A percentile compares a stretch with the other conserved stretches of the same genome.
These are phyloP conservation scores for Drosophila nigricruria DNA, from an alignment of 2,888 invertebrate species.

Conservation along the genomic window DNA sequence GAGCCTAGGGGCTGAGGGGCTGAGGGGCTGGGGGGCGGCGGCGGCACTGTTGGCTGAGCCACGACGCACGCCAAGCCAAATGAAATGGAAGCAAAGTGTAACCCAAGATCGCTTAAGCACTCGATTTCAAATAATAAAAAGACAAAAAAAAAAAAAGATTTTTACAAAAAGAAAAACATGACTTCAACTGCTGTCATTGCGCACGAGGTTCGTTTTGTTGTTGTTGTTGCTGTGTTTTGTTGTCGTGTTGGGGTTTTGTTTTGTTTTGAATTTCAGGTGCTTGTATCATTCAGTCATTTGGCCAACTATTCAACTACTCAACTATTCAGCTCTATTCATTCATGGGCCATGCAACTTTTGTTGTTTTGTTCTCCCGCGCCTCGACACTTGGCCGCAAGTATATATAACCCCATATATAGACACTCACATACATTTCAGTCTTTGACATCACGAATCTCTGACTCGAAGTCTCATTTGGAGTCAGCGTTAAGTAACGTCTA, in stretches of 20 bases:
- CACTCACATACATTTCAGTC: constrained; percentile 27
- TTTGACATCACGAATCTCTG: constrained; percentile 68
- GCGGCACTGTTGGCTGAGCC: constrained; percentile 63
- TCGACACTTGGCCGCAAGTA: constrained; percentile 57
- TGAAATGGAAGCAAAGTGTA: constrained; percentile 70
- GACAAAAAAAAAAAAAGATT: constrained; percentile 10
- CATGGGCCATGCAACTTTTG: constrained; percentile 73
- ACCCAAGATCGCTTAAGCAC: constrained; percentile 60
- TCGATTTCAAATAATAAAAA: constrained; percentile 28
- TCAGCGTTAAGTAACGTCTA: constrained; percentile 80
- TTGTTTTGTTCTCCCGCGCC: constrained; percentile 63
- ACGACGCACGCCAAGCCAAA: constrained; percentile 76
- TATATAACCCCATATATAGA: constrained; percentile 51
- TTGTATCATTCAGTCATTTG: constrained; percentile 74
- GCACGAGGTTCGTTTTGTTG: constrained; percentile 62
- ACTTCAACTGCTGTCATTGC: constrained; percentile 82
- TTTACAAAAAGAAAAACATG: constrained; percentile 55
- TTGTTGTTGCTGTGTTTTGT: constrained; percentile 28
- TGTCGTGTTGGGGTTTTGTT: constrained; percentile 67
- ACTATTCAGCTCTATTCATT: constrained; percentile 72
- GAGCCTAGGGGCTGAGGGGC: neutral
- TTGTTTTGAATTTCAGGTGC: constrained; percentile 81
- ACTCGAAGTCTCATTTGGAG: constrained; percentile 39
- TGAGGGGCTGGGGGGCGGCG: neutral
- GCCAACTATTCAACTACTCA: constrained; percentile 73